phyloP scores from a whole-genome alignment of 2,888 invertebrate species.

The Scaptomyza caliginosa region DNA sequence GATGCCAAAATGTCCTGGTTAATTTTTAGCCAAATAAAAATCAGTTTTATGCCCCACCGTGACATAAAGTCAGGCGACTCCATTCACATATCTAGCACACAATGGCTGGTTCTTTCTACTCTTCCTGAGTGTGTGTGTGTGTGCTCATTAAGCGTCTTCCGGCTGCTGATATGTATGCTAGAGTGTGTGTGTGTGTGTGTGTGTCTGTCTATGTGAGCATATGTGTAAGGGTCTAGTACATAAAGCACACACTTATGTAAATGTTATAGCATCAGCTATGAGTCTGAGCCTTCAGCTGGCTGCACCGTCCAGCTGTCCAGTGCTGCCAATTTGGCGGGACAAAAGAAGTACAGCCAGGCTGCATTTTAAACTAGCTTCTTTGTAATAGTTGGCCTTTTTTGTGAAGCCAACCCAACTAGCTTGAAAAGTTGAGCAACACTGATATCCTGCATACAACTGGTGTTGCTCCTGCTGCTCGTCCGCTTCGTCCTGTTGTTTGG shows the following conservation, averaged over 20 bases:
- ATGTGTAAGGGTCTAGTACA: constrained; percentile 40
- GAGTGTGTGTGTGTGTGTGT: constrained; percentile 6
- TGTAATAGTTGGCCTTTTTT: background rate
- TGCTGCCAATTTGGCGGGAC: background rate
- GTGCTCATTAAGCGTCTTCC: constrained; percentile 75
- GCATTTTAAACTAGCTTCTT: background rate
- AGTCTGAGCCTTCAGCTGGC: constrained; percentile 27
- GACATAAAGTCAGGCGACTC: constrained; percentile 24
- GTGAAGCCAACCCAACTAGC: background rate
- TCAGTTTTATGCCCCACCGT: constrained; percentile 65
- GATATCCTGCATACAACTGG: background rate
- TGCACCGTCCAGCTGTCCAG: background rate
- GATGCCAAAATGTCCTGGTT: constrained; percentile 35
- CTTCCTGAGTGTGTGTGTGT: constrained; percentile 31
- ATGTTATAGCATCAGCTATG: constrained; percentile 54
- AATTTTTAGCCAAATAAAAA: constrained; percentile 73
- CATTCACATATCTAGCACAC: constrained; percentile 16
- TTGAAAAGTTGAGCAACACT: constrained; percentile 1
- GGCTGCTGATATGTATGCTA: constrained; percentile 40
- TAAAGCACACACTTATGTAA: constrained; percentile 75
- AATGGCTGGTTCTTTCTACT: constrained; percentile 28
- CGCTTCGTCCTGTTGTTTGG: no score
- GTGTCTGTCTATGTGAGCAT: constrained; percentile 2
- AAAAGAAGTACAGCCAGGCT: no score
- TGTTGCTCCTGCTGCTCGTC: background rate